Evolutionary conservation across 1,140 invertebrate genomes (phyloP), one percentile per base, ranked within the genome.

Genomic region (Drusus annulatus): DNA sequence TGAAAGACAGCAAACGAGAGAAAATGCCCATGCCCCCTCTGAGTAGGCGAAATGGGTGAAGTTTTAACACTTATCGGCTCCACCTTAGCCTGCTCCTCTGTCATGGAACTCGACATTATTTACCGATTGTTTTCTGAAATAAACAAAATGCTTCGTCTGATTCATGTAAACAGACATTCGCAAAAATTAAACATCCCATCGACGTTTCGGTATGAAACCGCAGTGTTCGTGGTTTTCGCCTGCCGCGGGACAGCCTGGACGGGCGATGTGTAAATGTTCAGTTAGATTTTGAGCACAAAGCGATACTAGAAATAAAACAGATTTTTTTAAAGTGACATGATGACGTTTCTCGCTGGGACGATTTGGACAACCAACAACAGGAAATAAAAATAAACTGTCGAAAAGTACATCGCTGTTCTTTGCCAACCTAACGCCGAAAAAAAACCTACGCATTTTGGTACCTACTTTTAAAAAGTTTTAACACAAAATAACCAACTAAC

Each of bases 11-110:
- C n/a, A 83, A 36, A n/a, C 81, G 54, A 28, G 78, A 78, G 45
- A 83, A 78, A 13, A 83, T 58, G 15, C 81, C 77, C 81, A 83
- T 78, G 19, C 69, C n/a, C 76, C 25, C 75, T 76, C 69, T 78
- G 79, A 17, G 58, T 71, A 7, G 73, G 79, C 23, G 73, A 56
- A 13, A 52, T 3, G 15, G 62, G 50, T 15, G 31, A 28, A 68
- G n/a, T 52, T 51, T 79, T 79, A 1, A 17, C 21, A 52, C 0
- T 17, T 15, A 36, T 63, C n/a, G 54, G 28, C 28, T 74, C 69
- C 56, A 51, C 7, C 17, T 31, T 60, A n/a, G 36, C 21, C 36
- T 63, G 54, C 36, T 80, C 79, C 21, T 56, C 79, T 1, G 31
- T 50, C 13, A 21, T 52, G n/a, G 36, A 31, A 60, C 36, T 51